Conservation (phyloP, 2,888 invertebrate genomes). For the Noctua pronuba region DNA sequence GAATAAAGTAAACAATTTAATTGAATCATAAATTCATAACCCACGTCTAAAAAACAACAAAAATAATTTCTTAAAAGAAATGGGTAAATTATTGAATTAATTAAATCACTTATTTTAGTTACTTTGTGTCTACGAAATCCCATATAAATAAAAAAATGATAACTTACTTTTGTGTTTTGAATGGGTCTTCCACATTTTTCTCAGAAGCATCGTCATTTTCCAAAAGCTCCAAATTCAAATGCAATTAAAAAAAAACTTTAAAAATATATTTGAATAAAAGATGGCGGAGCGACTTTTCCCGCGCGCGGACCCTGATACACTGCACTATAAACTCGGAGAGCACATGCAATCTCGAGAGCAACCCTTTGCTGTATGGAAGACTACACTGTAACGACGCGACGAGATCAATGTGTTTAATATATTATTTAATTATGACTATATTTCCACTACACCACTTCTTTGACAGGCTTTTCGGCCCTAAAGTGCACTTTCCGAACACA, state of each 20-base stretch:
- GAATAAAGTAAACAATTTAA: too few species aligned
- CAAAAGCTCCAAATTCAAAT: slow-evolving; percentile 15
- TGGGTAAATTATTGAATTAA: not conserved
- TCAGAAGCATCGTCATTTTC: slow-evolving; percentile 90
- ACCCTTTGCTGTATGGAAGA: slow-evolving; percentile 75
- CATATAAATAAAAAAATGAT: not conserved
- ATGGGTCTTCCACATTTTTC: slow-evolving; percentile 92
- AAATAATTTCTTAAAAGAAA: not conserved
- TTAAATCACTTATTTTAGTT: not conserved
- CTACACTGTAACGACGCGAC: slow-evolving; percentile 31
- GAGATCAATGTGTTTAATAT: slow-evolving; percentile 57
- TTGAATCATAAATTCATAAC: not conserved
- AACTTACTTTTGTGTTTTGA: slow-evolving; percentile 92
- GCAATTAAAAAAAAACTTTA: slow-evolving; percentile 12
- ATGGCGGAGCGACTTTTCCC: slow-evolving; percentile 75
- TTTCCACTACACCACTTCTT: slow-evolving; percentile 25
- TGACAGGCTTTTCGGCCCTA: slow-evolving; percentile 24
- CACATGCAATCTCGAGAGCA: slow-evolving; percentile 71
- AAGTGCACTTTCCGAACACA: slow-evolving; percentile 17
- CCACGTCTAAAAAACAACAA: not conserved
- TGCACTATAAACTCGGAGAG: slow-evolving; percentile 63
- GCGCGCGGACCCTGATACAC: slow-evolving; percentile 74
- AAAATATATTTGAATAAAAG: slow-evolving; percentile 48
- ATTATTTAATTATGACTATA: slow-evolving; percentile 29
- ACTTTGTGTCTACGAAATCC: not conserved